Percentiles rank a stretch among this genome's conserved stretches.
Conservation (phyloP, 2,113 vertebrate genomes). For the Gavialis gangeticus region DNA sequence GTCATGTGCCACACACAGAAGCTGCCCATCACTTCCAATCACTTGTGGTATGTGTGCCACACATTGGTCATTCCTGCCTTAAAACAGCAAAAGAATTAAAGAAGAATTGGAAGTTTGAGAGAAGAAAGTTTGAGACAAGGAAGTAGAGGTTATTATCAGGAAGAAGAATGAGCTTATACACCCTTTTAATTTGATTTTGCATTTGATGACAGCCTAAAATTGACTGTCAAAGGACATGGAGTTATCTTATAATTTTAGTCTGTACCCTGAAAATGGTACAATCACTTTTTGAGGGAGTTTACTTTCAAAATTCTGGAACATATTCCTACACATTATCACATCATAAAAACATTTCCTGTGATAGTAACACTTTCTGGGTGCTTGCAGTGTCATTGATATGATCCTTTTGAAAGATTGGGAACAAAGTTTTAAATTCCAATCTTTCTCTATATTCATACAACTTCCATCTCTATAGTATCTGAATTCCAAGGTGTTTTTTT, state of each 20-base stretch:
- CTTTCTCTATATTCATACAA: not conserved
- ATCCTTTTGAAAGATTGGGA: not conserved
- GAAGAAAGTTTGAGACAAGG: too few species aligned
- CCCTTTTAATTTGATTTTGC: not conserved
- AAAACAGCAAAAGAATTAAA: too few species aligned
- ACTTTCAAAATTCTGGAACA: not conserved
- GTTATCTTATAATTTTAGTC: not conserved
- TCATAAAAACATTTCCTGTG: not conserved
- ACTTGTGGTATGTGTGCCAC: too few species aligned
- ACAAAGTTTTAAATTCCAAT: rapidly evolving
- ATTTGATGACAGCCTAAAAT: not conserved
- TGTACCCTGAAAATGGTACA: not conserved
- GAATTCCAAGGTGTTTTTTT: not conserved
- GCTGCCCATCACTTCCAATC: too few species aligned
- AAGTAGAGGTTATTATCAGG: too few species aligned
- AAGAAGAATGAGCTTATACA: not conserved
- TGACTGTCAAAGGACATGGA: not conserved
- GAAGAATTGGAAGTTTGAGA: too few species aligned
- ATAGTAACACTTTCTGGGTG: not conserved
- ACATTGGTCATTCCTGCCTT: too few species aligned
- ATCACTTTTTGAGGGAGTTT: not conserved
- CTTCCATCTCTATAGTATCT: not conserved
- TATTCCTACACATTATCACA: not conserved
- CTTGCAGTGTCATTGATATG: not conserved
- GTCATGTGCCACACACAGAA: too few species aligned